Conservation (phyloP, 2,113 vertebrate species). For the Eonycteris spelaea region DNA sequence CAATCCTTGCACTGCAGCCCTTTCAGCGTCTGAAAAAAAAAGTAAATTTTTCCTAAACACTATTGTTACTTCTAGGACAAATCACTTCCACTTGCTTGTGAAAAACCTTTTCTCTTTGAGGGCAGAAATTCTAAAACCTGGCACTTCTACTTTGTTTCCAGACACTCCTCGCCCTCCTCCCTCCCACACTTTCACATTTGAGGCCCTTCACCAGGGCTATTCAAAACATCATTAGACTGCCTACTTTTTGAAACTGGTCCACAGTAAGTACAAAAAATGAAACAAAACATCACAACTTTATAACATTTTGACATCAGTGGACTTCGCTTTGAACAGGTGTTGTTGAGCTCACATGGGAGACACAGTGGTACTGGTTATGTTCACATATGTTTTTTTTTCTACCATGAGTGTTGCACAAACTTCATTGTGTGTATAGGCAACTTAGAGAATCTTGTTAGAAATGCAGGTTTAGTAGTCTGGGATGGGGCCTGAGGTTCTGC, state of each 20-base stretch:
- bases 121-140: neutral
- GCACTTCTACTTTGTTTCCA: neutral
- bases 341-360: neutral
- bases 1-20: neutral
- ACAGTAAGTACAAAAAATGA: neutral
- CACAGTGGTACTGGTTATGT: neutral
- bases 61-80: neutral
- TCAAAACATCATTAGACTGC: neutral
- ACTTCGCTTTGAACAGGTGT: neutral
- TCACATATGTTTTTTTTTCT: neutral
- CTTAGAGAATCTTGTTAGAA: neutral
- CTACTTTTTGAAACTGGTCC: neutral
- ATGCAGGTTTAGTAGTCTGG: neutral
- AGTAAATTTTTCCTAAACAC: neutral
- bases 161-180: neutral
- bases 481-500: neutral
- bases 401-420: neutral
- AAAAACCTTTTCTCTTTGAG: neutral
- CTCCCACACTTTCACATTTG: neutral
- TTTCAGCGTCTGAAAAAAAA: neutral
- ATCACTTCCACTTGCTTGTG: neutral
- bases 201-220: neutral
- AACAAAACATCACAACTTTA: neutral
- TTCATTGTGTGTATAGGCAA: neutral
- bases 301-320: neutral